A percentile compares a stretch with the other conserved stretches of the same genome.
phyloP scores from a whole-genome alignment of 2,113 vertebrate species.

The Regulus satrapa region DNA sequence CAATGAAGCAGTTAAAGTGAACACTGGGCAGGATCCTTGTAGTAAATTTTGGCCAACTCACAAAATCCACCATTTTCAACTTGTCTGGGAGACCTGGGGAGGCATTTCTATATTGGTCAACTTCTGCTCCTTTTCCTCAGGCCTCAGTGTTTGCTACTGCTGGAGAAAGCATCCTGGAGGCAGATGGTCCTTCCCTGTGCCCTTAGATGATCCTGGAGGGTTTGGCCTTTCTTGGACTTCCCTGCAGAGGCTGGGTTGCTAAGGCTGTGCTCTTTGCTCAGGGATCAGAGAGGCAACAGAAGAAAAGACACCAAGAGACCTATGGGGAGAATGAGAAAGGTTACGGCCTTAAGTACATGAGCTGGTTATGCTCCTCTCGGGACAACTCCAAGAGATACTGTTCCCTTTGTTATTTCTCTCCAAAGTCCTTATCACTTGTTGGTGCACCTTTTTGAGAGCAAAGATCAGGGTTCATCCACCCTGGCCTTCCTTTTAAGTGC shows the following conservation, averaged over 20 bases:
- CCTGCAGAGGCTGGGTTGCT: neutral
- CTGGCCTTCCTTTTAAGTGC: constrained; percentile 21
- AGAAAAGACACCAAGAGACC: neutral
- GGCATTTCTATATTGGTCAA: neutral
- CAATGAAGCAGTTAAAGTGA: neutral
- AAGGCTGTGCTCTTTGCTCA: neutral
- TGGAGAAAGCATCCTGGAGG: neutral
- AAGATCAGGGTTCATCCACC: constrained; percentile 43
- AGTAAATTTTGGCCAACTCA: neutral
- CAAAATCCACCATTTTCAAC: neutral
- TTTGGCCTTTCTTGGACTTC: neutral
- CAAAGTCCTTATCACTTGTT: neutral
- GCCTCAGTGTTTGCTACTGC: neutral
- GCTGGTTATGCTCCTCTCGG: neutral
- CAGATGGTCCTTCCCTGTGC: neutral
- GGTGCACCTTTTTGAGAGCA: neutral
- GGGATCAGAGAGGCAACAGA: neutral
- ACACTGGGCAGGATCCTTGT: neutral
- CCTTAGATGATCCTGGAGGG: neutral
- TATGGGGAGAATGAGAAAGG: neutral
- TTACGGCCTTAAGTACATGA: neutral
- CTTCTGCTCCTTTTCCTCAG: neutral
- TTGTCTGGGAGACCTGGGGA: neutral
- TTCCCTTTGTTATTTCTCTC: constrained; percentile 1
- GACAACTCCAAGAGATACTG: neutral